Conservation (phyloP, 2,113 vertebrate genomes). For the Stigmatopora nigra region DNA sequence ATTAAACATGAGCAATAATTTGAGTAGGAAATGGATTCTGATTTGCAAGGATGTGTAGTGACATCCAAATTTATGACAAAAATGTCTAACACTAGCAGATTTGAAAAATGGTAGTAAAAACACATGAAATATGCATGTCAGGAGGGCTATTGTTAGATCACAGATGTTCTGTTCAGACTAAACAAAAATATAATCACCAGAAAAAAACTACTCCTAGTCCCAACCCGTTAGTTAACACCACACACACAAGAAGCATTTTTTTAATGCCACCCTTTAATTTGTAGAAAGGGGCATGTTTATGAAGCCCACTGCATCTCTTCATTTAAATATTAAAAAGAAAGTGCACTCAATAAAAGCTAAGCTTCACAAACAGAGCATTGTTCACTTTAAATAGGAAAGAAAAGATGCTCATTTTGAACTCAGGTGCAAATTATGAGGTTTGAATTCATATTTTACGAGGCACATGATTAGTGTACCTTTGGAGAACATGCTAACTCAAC, state of each 20-base stretch:
- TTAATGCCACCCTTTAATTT: neutral
- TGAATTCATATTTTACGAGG: conserved; percentile 27
- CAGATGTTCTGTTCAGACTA: conserved; percentile 59
- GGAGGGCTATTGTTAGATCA: conserved; percentile 61
- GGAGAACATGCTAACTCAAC: too few species aligned
- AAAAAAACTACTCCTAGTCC: conserved; percentile 32
- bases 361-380: conserved; percentile 11
- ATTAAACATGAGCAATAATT: conserved; percentile 69
- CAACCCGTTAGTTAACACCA: conserved; percentile 25
- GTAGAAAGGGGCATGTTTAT: conserved; percentile 6
- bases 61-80: conserved; percentile 59
- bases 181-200: conserved; percentile 51
- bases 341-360: conserved; percentile 21
- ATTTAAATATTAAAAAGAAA: neutral
- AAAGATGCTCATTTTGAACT: conserved; percentile 15
- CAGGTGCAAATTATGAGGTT: conserved; percentile 28
- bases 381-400: neutral
- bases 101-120: conserved; percentile 66
- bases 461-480: conserved; percentile 1
- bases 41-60: conserved; percentile 58
- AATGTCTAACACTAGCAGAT: conserved; percentile 59
- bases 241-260: neutral
- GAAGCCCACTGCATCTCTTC: neutral
- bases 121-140: conserved; percentile 68
- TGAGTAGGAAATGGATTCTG: conserved; percentile 64